Percentiles rank a stretch among this genome's conserved stretches.
Conservation (phyloP, 2,888 invertebrate genomes). For the Conistra vaccinii region DNA sequence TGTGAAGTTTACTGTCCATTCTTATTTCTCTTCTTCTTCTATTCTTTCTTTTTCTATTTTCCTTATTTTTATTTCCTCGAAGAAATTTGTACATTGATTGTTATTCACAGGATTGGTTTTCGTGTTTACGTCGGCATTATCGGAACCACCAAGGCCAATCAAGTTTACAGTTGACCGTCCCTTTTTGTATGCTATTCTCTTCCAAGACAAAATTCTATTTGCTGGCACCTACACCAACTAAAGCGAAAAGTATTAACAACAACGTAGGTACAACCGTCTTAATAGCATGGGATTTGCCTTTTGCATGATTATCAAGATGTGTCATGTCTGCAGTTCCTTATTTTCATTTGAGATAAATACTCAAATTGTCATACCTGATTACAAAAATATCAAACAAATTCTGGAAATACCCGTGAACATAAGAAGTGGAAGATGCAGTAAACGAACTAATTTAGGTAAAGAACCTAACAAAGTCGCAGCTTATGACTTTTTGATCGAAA, state of each 20-base stretch:
- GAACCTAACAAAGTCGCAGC: not conserved
- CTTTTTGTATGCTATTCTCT: constrained; percentile 59
- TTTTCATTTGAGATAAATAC: not conserved
- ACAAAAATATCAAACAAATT: not conserved
- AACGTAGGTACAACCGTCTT: constrained; percentile 26
- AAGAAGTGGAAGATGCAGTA: constrained; percentile 2
- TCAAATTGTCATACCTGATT: not conserved
- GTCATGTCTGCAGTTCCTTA: not conserved
- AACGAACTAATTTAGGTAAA: not conserved
- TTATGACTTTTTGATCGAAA: not conserved
- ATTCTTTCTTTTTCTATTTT: no score
- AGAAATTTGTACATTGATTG: constrained; percentile 24
- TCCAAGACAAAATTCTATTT: constrained; percentile 59
- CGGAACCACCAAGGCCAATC: constrained; percentile 32
- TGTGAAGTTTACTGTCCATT: constrained; percentile 42
- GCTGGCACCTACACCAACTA: constrained; percentile 59
- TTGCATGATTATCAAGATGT: constrained; percentile 33
- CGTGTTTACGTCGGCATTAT: constrained; percentile 5
- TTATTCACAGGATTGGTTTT: constrained; percentile 38
- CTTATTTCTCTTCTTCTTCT: constrained; percentile 41
- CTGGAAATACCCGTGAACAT: not conserved
- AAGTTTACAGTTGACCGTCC: constrained; percentile 52
- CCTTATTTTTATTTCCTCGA: no score
- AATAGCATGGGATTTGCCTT: constrained; percentile 29
- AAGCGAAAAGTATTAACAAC: constrained; percentile 3